Conservation (phyloP, 2,888 invertebrate species). For the Criorhina ranunculi region DNA sequence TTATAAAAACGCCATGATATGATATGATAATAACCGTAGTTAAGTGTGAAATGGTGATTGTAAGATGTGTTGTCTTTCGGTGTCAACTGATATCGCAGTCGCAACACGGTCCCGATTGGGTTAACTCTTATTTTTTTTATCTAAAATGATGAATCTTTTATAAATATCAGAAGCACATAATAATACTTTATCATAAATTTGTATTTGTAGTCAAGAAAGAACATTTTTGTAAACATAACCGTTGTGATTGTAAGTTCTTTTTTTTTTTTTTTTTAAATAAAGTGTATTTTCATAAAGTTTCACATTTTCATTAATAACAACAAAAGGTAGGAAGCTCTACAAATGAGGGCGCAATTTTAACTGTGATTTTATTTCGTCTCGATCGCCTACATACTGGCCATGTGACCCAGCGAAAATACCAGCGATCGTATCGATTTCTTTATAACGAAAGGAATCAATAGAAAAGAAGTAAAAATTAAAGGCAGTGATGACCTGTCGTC, state of each 20-base stretch:
- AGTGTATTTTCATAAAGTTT: conserved; percentile 31
- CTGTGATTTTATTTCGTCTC: too few species aligned
- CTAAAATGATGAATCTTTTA: not conserved
- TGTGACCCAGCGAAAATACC: too few species aligned
- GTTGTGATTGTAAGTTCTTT: conserved; percentile 58
- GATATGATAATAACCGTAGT: conserved; percentile 18
- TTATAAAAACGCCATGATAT: conserved; percentile 45
- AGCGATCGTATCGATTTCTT: too few species aligned
- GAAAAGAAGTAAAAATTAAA: too few species aligned
- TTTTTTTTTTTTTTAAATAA: conserved; percentile 40
- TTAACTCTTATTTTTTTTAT: not conserved
- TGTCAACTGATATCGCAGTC: not conserved
- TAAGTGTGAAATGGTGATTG: not conserved
- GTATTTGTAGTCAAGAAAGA: not conserved
- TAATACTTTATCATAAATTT: conserved; percentile 20
- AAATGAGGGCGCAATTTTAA: too few species aligned
- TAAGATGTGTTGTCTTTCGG: not conserved
- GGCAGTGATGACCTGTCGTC: too few species aligned
- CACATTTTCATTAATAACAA: not conserved
- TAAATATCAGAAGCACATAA: conserved; percentile 12
- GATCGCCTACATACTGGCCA: too few species aligned
- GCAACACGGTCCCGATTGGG: not conserved
- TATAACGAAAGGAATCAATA: too few species aligned
- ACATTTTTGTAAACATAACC: conserved; percentile 37
- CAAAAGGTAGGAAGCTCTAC: too few species aligned